These are phyloP conservation scores for Pygoscelis adeliae DNA, from an alignment of 2,113 vertebrate genomes.

Conservation along the genomic window DNA sequence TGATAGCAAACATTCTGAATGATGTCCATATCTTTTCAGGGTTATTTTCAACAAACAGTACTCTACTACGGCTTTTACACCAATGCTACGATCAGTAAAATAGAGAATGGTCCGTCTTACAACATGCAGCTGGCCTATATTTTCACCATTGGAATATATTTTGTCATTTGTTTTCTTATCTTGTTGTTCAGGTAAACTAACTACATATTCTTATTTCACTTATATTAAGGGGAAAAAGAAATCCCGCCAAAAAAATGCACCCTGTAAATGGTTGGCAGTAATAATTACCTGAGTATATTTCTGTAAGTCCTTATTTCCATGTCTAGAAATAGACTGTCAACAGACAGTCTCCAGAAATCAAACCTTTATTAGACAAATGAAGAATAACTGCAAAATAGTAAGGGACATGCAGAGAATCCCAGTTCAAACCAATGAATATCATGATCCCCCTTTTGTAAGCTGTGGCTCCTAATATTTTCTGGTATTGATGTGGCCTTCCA, in stretches of 20 bases:
- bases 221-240: neutral
- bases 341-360: neutral
- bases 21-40: constrained; percentile 42
- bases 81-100: constrained; percentile 63
- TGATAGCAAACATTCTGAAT: neutral
- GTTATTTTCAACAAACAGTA: constrained; percentile 78
- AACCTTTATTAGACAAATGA: neutral
- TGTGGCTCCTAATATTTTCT: neutral
- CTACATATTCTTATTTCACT: neutral
- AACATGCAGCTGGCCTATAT: constrained; percentile 93
- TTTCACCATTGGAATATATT: constrained; percentile 86
- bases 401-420: neutral
- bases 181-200: constrained; percentile 86
- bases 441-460: neutral
- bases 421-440: neutral
- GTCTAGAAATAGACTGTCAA: neutral
- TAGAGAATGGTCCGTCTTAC: constrained; percentile 63
- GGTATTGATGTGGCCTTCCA: neutral
- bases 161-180: constrained; percentile 85
- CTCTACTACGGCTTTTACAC: constrained; percentile 94
- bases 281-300: neutral
- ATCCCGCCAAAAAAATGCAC: neutral
- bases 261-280: neutral
- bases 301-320: neutral
- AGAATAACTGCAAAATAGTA: neutral